Evolutionary conservation across 2,888 invertebrate species (phyloP).

Genomic region (Margaritifera margaritifera): DNA sequence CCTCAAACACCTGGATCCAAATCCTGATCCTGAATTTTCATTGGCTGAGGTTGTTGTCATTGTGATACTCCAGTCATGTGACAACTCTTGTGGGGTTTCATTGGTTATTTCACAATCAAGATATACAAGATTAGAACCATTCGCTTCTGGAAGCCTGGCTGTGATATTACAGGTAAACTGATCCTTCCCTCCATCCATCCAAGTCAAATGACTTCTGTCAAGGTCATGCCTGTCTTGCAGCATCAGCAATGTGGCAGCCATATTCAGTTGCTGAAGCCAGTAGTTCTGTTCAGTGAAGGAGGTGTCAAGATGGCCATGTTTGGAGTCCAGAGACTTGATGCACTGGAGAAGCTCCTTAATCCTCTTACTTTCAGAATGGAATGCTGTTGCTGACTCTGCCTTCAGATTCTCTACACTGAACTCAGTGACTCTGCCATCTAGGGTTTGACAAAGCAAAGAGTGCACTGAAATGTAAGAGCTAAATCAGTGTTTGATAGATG

Average conservation of each 20-base stretch:
- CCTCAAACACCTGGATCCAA: too few species aligned
- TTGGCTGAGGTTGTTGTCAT: constrained; percentile 9
- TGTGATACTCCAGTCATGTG: constrained; percentile 33
- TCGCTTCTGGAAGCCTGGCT: constrained; percentile 6
- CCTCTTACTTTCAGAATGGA: constrained; percentile 2
- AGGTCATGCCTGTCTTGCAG: neutral
- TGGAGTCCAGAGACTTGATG: constrained; percentile 20
- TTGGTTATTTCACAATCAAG: constrained; percentile 35
- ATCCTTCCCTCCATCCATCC: neutral
- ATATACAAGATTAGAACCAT: constrained; percentile 5
- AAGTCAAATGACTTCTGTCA: too few species aligned
- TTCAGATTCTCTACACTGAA: neutral
- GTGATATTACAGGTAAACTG: neutral
- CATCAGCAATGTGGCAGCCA: constrained; percentile 18
- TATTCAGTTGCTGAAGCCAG: constrained; percentile 17
- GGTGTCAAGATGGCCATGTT: constrained; percentile 13
- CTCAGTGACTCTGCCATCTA: constrained; percentile 5
- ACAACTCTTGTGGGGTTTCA: constrained; percentile 22
- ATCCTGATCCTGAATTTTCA: neutral
- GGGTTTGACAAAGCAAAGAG: constrained; percentile 9
- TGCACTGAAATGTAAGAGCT: too few species aligned
- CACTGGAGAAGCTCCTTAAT: constrained; percentile 29
- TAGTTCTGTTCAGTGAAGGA: constrained; percentile 1
- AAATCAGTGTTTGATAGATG: too few species aligned
- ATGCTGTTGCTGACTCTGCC: too few species aligned